phyloP scores from a whole-genome alignment of 1,140 invertebrate genomes.

The Drosophila suzukii region DNA sequence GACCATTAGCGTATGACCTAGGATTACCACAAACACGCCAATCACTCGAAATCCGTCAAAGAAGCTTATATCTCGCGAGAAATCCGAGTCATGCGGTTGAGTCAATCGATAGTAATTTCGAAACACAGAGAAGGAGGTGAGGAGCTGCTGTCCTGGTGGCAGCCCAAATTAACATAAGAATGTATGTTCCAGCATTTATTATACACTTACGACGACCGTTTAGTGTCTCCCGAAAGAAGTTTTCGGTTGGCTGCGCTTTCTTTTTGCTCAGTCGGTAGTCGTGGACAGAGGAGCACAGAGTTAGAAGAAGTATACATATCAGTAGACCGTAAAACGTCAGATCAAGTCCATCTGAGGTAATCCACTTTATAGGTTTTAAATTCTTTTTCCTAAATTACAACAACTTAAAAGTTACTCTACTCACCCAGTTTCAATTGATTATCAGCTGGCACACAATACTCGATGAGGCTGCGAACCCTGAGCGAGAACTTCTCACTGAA shows the following conservation, averaged over 20 bases:
- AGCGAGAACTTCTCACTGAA: conserved; percentile 53
- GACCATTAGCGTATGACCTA: conserved; percentile 67
- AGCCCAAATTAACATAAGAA: no score
- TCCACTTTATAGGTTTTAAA: background rate
- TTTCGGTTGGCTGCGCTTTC: conserved; percentile 2
- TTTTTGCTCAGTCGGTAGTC: conserved; percentile 49
- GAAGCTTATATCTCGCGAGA: conserved; percentile 58
- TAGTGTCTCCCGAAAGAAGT: conserved; percentile 50
- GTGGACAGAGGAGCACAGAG: conserved; percentile 46
- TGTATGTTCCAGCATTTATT: accelerated
- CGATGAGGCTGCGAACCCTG: conserved; percentile 53
- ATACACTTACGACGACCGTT: conserved; percentile 23
- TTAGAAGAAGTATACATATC: conserved; percentile 37
- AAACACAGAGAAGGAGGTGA: conserved; percentile 71
- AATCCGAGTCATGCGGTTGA: conserved; percentile 22
- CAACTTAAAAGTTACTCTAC: background rate
- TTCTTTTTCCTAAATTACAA: no score
- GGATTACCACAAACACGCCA: conserved; percentile 60
- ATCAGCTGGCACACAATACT: conserved; percentile 67
- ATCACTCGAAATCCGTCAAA: conserved; percentile 72
- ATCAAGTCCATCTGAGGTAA: conserved; percentile 52
- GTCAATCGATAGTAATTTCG: conserved; percentile 76
- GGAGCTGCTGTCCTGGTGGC: conserved; percentile 30
- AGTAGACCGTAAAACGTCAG: conserved; percentile 40
- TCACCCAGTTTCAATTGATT: conserved; percentile 49